phyloP scores from a whole-genome alignment of 1,140 invertebrate genomes.

The Cataglyphis hispanica region DNA sequence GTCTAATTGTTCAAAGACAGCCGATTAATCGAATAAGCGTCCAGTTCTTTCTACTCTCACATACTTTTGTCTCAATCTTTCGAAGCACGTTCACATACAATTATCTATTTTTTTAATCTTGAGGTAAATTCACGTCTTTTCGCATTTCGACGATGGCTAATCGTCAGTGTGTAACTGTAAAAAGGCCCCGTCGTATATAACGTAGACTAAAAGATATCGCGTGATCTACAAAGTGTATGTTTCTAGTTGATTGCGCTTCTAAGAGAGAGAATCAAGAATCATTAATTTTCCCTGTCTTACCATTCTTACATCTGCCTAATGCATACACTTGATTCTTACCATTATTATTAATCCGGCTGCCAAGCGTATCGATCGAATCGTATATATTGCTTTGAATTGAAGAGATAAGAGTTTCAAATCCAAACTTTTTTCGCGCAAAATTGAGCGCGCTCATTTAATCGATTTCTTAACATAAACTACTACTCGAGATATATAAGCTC shows the following conservation, averaged over 20 bases:
- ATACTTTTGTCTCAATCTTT: slow-evolving; percentile 24
- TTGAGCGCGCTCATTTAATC: not conserved
- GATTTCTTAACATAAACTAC: slow-evolving; percentile 1
- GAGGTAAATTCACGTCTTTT: slow-evolving; percentile 29
- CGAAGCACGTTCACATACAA: slow-evolving; percentile 24
- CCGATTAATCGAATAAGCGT: slow-evolving; percentile 42
- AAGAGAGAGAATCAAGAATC: slow-evolving; percentile 1
- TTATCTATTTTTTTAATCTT: slow-evolving; percentile 34
- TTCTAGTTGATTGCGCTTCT: slow-evolving; percentile 31
- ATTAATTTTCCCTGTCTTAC: slow-evolving; percentile 3
- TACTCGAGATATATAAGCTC: slow-evolving; percentile 30
- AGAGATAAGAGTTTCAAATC: not conserved
- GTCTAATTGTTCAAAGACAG: not conserved
- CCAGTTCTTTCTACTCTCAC: slow-evolving; percentile 16
- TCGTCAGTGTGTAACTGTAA: slow-evolving; percentile 46
- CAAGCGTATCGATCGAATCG: slow-evolving; percentile 54
- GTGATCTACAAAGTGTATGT: slow-evolving; percentile 27
- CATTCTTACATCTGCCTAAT: slow-evolving; percentile 46
- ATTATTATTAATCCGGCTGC: slow-evolving; percentile 52
- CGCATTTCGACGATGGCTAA: slow-evolving; percentile 9
- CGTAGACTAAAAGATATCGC: slow-evolving; percentile 32
- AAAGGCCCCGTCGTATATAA: slow-evolving; percentile 46
- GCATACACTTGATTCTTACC: slow-evolving; percentile 52
- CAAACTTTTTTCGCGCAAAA: not conserved
- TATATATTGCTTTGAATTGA: slow-evolving; percentile 50